Evolutionary conservation across 2,888 invertebrate species (phyloP).

Genomic region (Biston stratarius): DNA sequence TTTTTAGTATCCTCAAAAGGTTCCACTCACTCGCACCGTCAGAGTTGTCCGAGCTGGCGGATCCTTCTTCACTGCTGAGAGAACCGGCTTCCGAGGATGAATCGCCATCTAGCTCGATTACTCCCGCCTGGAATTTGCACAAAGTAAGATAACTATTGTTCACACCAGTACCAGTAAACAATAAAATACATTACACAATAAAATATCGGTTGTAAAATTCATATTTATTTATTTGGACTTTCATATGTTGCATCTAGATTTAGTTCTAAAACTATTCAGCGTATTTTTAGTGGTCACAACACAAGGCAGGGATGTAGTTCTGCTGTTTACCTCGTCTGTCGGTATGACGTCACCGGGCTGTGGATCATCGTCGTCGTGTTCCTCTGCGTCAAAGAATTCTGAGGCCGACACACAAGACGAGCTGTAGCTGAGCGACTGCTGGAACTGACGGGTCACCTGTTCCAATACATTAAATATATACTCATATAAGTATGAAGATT

Average conservation of each 20-base stretch:
- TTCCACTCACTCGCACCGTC: slow-evolving; percentile 69
- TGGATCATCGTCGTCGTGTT: slow-evolving; percentile 76
- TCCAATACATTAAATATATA: not conserved
- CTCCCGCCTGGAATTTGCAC: slow-evolving; percentile 69
- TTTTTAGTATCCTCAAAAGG: too few species aligned
- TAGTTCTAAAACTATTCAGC: too few species aligned
- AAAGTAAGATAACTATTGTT: not conserved
- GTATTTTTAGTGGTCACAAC: not conserved
- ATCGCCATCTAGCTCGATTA: slow-evolving; percentile 86
- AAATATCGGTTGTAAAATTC: too few species aligned
- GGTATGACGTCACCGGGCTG: slow-evolving; percentile 66
- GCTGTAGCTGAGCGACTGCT: slow-evolving; percentile 90
- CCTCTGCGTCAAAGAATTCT: slow-evolving; percentile 94
- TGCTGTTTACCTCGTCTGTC: slow-evolving; percentile 67
- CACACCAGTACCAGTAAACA: not conserved
- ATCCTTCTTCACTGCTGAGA: slow-evolving; percentile 89
- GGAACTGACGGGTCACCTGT: slow-evolving; percentile 84
- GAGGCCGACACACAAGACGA: slow-evolving; percentile 92
- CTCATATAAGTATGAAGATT: too few species aligned
- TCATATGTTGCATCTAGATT: too few species aligned
- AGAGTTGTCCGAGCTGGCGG: slow-evolving; percentile 90
- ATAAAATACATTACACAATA: too few species aligned
- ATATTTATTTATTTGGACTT: too few species aligned
- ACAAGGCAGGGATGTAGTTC: not conserved
- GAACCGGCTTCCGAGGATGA: slow-evolving; percentile 91